Evolutionary conservation across 2,113 vertebrate species (phyloP).

Genomic region (Notechis scutatus): DNA sequence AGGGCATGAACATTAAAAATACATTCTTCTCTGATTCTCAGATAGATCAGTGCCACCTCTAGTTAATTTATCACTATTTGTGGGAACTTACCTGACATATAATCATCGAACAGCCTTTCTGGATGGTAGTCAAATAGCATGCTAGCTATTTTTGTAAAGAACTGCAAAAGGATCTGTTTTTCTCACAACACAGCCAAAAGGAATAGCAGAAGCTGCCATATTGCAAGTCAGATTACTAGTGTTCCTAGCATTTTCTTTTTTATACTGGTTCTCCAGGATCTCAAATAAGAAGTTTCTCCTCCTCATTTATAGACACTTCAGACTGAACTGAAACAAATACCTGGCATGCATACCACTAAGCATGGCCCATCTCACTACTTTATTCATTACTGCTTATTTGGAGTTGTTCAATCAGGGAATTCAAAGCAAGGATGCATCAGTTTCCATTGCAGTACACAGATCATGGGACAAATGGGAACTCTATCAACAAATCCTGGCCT

Average conservation of each 20-base stretch:
- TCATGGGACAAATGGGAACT: background rate
- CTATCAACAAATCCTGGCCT: background rate
- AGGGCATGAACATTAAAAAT: background rate
- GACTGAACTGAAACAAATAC: background rate
- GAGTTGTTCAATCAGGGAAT: background rate
- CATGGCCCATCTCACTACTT: background rate
- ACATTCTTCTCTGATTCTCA: background rate
- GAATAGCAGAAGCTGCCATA: background rate
- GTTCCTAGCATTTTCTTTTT: background rate
- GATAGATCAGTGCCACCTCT: background rate
- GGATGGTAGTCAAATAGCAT: background rate
- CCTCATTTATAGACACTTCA: background rate
- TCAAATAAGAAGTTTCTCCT: background rate
- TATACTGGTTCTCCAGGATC: background rate
- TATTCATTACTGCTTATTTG: background rate
- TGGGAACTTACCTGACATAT: background rate
- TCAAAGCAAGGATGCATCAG: background rate
- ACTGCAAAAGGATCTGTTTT: background rate
- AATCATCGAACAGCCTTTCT: background rate
- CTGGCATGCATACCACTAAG: background rate
- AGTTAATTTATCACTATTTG: conserved; percentile 7
- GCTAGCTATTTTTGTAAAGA: background rate
- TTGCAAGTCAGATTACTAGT: background rate
- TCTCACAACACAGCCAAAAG: background rate
- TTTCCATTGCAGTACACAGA: background rate